phyloP scores from a whole-genome alignment of 2,797 vertebrate genomes.

The Siniperca obscura region DNA sequence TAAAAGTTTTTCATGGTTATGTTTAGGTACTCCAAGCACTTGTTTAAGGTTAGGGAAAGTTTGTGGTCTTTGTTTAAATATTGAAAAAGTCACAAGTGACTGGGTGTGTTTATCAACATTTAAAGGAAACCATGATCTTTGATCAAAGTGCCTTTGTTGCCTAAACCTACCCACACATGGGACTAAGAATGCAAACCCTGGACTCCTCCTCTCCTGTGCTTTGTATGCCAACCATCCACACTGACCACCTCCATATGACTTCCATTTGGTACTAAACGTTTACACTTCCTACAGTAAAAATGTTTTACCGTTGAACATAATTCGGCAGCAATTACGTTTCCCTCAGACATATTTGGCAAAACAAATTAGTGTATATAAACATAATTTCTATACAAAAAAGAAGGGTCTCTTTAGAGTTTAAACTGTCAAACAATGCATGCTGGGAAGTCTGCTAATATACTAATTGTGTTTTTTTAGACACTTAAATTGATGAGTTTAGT shows the following conservation, averaged over 20 bases:
- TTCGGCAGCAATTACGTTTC: constrained; percentile 4
- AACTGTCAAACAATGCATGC: neutral
- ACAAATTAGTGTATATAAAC: neutral
- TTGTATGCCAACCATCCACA: neutral
- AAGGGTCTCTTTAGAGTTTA: neutral
- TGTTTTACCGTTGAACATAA: neutral
- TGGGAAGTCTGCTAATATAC: neutral
- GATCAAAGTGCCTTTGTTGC: neutral
- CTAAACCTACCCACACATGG: neutral
- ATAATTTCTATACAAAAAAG: neutral
- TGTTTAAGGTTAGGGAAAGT: neutral
- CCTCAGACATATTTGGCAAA: constrained; percentile 3
- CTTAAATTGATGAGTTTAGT: neutral
- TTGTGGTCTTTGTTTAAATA: neutral
- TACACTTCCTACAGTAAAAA: neutral
- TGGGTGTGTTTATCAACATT: constrained; percentile 4
- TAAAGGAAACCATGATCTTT: neutral
- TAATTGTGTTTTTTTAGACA: constrained; percentile 11
- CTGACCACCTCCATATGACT: neutral
- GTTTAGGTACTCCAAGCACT: neutral
- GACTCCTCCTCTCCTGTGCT: neutral
- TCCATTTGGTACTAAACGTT: neutral
- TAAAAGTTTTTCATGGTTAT: neutral
- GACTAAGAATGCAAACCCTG: constrained; percentile 4
- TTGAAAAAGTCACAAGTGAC: constrained; percentile 1